These are phyloP conservation scores for Poeciliopsis paucimaculata DNA, from an alignment of 2,797 vertebrate genomes.

Conservation along the genomic window DNA sequence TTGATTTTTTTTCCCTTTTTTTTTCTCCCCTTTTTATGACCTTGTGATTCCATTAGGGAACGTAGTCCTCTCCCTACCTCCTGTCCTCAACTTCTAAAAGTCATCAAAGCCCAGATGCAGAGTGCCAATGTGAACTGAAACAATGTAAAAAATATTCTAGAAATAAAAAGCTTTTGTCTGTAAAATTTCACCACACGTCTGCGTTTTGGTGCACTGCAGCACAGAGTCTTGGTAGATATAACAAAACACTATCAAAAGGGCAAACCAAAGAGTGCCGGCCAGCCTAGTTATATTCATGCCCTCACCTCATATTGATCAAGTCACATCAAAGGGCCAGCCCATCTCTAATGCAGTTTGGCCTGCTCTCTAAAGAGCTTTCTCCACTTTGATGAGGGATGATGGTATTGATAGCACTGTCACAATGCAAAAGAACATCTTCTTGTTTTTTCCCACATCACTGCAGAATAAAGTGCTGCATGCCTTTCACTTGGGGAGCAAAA, in stretches of 20 bases:
- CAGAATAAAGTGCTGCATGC: slow-evolving; percentile 78
- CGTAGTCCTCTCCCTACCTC: slow-evolving; percentile 42
- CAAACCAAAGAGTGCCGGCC: slow-evolving; percentile 76
- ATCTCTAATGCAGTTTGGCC: slow-evolving; percentile 84
- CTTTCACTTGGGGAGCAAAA: slow-evolving; percentile 77
- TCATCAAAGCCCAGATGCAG: slow-evolving; percentile 40
- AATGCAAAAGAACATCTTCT: slow-evolving; percentile 81
- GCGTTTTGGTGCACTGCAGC: slow-evolving; percentile 55
- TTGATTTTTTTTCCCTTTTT: slow-evolving; percentile 20
- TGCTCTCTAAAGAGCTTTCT: slow-evolving; percentile 83
- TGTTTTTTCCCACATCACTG: slow-evolving; percentile 75
- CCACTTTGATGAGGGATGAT: slow-evolving; percentile 85
- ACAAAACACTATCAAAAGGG: slow-evolving; percentile 80
- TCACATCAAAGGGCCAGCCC: slow-evolving; percentile 81
- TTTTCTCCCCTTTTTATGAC: slow-evolving; percentile 70
- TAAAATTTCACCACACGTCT: slow-evolving; percentile 62
- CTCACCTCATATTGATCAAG: slow-evolving; percentile 85
- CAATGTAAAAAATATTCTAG: slow-evolving; percentile 54
- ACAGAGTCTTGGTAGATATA: slow-evolving; percentile 68
- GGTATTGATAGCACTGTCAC: slow-evolving; percentile 87
- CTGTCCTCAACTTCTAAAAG: slow-evolving; percentile 66
- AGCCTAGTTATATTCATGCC: slow-evolving; percentile 76
- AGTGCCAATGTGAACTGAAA: slow-evolving; percentile 51
- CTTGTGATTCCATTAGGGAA: slow-evolving; percentile 84
- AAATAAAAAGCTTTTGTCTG: slow-evolving; percentile 36